Conservation (phyloP, 2,797 vertebrate species). For the Sebastes reedi region DNA sequence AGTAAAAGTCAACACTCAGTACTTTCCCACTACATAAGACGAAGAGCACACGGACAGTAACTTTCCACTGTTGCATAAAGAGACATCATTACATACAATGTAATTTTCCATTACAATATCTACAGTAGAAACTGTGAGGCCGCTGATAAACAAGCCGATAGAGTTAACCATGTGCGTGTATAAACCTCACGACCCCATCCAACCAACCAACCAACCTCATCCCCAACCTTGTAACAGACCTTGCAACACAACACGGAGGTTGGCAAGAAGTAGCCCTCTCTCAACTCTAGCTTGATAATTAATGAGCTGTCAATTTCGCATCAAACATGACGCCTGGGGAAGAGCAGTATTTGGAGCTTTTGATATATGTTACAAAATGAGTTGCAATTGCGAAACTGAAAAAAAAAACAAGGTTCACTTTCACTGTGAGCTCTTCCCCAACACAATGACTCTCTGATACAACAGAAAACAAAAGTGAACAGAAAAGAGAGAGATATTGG, state of each 20-base stretch:
- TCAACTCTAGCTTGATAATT: background rate
- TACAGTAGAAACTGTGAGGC: no score
- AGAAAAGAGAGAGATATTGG: background rate
- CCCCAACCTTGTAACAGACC: background rate
- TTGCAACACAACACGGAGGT: background rate
- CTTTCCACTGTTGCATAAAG: no score
- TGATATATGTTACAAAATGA: background rate
- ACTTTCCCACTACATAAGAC: no score
- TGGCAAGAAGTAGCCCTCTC: background rate
- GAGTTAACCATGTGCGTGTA: no score
- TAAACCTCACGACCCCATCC: no score
- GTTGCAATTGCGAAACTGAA: background rate
- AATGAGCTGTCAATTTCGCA: background rate
- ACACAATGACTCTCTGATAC: constrained; percentile 5
- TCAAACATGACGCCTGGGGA: background rate
- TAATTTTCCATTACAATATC: no score
- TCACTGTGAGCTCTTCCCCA: background rate
- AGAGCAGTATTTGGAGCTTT: background rate
- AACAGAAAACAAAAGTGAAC: constrained; percentile 1
- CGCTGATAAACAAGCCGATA: no score
- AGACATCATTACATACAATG: no score
- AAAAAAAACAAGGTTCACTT: background rate
- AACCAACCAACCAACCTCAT: no score
- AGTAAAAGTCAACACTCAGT: no score
- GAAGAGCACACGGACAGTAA: no score